Evolutionary conservation across 2,888 invertebrate genomes (phyloP), one percentile per base, ranked within the genome.

Genomic region (Trichacis sp.): DNA sequence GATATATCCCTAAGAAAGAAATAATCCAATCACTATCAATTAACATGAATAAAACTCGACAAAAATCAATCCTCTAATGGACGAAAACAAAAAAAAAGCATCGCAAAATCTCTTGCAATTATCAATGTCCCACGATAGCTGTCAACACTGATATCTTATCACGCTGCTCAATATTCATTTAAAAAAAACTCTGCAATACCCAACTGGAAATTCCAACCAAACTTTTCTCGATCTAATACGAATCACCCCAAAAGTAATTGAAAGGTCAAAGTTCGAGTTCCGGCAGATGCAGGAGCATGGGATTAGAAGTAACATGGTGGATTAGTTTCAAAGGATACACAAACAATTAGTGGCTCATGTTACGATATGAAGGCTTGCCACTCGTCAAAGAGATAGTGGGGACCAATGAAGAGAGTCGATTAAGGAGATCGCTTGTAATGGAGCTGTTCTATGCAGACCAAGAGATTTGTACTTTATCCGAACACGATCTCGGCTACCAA

Each of bases 401-500:
- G 14, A 17, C 47, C 49, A 42, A 48, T 40, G 29, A 17, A 42
- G 42, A 38, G 29, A 56, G 43, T 49, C 43, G 30, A 14, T 18
- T 14, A 17, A 56, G 43, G 49, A 56, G 40, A 20, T 56, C 49
- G 12, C 18, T 49, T 56, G 56, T 56, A 56, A 56, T 56, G 49
- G 56, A 56, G 56, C 56, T 56, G 56, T 56, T 56, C 30, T 48
- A 33, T 18, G 40, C 56, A 56, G 48, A 40, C 33, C 24, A 29
- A 42, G 42, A 56, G 48, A 56, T 56, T 49, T 56, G 48, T 56
- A 49, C 48, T 49, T 56, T 49, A 56, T 56, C 56, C 42, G 40
- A 43, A 56, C 56, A 56, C 56, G 56, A 56, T 56, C 56, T 56
- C 43, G 56, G 49, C 56, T 49, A 56, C 56, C 56, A 56, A 56